Evolutionary conservation across 1,140 invertebrate species (phyloP).

Genomic region (Apis cerana): DNA sequence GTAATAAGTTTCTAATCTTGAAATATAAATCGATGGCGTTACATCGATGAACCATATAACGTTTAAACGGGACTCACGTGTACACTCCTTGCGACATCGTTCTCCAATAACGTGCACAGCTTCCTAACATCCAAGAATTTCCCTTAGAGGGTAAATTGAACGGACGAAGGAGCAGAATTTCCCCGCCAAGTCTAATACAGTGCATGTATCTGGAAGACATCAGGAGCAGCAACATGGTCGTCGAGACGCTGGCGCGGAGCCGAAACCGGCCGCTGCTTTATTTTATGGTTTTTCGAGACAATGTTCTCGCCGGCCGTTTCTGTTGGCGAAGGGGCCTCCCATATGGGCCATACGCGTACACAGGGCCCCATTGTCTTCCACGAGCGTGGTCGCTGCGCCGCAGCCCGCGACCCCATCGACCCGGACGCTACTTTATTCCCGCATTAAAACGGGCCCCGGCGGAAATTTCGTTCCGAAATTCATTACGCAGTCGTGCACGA

Average conservation of each 20-base stretch:
- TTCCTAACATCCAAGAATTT: not conserved
- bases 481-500: slow-evolving; percentile 59
- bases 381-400: slow-evolving; percentile 65
- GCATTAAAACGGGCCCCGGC: slow-evolving; percentile 72
- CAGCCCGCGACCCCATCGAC: slow-evolving; percentile 75
- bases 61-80: not conserved
- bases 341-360: slow-evolving; percentile 70
- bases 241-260: slow-evolving; percentile 33
- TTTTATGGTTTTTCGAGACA: slow-evolving; percentile 80
- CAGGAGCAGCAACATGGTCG: slow-evolving; percentile 38
- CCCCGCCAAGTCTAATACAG: not conserved
- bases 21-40: not conserved
- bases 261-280: slow-evolving; percentile 75
- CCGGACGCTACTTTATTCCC: slow-evolving; percentile 78
- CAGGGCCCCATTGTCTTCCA: slow-evolving; percentile 75
- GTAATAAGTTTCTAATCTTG: no score
- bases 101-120: not conserved
- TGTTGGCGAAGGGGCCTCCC: slow-evolving; percentile 71
- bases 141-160: slow-evolving; percentile 33
- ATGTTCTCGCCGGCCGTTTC: slow-evolving; percentile 76
- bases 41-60: no score
- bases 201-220: slow-evolving; percentile 54
- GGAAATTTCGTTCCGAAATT: slow-evolving; percentile 70
- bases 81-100: not conserved
- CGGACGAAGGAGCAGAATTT: not conserved